Evolutionary conservation across 2,113 vertebrate genomes (phyloP).

Genomic region (Gorsachius goisagi): DNA sequence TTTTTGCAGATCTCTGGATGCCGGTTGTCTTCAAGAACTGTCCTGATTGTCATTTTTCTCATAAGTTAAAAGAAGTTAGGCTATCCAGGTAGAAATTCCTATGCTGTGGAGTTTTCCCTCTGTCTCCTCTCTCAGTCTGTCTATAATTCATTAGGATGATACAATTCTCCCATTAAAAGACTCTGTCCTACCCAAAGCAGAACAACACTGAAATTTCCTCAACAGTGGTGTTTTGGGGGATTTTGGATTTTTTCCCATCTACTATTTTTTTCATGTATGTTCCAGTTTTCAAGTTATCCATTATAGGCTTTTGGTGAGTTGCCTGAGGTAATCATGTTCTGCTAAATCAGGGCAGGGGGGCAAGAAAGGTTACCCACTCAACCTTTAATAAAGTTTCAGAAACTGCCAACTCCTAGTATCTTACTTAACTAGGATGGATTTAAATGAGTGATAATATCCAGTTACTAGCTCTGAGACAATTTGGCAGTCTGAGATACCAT

Average conservation of each 20-base stretch:
- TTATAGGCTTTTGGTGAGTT: not conserved
- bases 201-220: not conserved
- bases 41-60: not conserved
- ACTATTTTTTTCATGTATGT: not conserved
- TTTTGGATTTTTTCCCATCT: not conserved
- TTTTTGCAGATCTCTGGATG: not conserved
- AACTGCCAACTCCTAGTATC: not conserved
- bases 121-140: not conserved
- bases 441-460: conserved; percentile 17
- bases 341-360: not conserved
- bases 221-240: not conserved
- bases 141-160: not conserved
- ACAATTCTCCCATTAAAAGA: not conserved
- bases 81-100: not conserved
- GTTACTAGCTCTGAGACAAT: conserved; percentile 43
- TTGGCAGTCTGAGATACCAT: conserved; percentile 21
- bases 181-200: not conserved
- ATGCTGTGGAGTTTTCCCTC: not conserved
- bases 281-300: not conserved
- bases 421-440: conserved; percentile 18
- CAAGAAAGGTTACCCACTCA: not conserved
- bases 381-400: not conserved
- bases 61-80: not conserved
- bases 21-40: not conserved
- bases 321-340: not conserved